Conservation (phyloP, 2,888 invertebrate genomes). For the Tipula confusa region DNA sequence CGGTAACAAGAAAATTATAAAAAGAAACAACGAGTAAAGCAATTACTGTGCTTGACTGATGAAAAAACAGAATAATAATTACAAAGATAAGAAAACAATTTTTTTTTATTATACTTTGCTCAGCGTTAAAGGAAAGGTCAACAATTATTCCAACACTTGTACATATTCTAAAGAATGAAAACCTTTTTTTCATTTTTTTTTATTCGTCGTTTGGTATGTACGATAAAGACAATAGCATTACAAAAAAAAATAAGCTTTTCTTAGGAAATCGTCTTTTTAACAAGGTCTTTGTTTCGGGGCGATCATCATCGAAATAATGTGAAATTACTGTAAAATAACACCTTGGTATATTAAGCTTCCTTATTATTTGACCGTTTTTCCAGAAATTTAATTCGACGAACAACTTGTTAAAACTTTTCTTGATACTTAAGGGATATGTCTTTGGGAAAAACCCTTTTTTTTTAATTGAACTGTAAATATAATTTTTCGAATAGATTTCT, state of each 20-base stretch:
- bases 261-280: neutral
- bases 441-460: neutral
- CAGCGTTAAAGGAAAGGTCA: neutral
- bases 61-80: slow-evolving; percentile 17
- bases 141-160: slow-evolving; percentile 9
- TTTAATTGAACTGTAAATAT: neutral
- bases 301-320: neutral
- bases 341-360: neutral
- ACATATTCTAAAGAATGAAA: neutral
- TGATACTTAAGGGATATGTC: neutral
- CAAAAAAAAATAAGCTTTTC: neutral
- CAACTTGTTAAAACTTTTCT: neutral
- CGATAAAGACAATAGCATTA: neutral
- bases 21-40: neutral
- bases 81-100: neutral
- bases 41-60: slow-evolving; percentile 12
- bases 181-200: neutral
- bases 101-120: neutral
- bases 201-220: neutral
- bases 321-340: neutral
- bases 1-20: neutral
- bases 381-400: neutral
- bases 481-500: neutral
- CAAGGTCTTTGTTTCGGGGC: neutral
- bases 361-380: neutral